Evolutionary conservation across 2,113 vertebrate genomes (phyloP), one percentile per base, ranked within the genome.

Genomic region (Erinaceus europaeus): DNA sequence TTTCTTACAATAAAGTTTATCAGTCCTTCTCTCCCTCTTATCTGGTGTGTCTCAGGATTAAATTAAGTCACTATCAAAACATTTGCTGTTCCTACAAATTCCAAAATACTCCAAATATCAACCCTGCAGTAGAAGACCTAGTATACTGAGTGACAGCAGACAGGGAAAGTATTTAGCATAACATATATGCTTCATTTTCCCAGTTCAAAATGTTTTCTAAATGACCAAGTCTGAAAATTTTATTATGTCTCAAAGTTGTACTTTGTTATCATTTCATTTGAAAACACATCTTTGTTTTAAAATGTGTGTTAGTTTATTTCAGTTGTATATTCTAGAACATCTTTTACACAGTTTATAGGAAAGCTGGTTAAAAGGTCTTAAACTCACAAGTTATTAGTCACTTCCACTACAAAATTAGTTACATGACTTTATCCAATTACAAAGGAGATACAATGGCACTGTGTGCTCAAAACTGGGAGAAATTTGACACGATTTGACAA

Each of bases 271-370:
- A 69, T 87, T 93, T 84, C 44, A 80, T 72, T 89, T 73, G 55
- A 59, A 93, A 92, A 79, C 27, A 86, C 67, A 36, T 84, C 78
- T 87, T 75, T 90, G 78, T 88, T 91, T 78, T 89, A 87, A 91
- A 77, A 78, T 59, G 9, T 61, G n/a, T 86, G 61, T 78, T 36
- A 42, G 32, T 82, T 61, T 38, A 75, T 69, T 40, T 61, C 17
- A 67, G 27, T 67, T 76, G 44, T 74, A 42, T 44, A 87, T 84
- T 23, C 46, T 86, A 42, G 71, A 79, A 57, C 0, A 2, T 86
- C 81, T 86, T 84, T 76, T 67, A 12, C 34, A 25, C 8, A 13
- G 44, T 17, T 75, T 90, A 77, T 59, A 25, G 32, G 57, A 71
- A 21, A 27, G 9, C 7, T 29, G 10, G 14, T 53, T 82, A 29